Evolutionary conservation across 2,113 vertebrate species (phyloP), one percentile per base, ranked within the genome.

Genomic region (Beaufortia kweichowensis): DNA sequence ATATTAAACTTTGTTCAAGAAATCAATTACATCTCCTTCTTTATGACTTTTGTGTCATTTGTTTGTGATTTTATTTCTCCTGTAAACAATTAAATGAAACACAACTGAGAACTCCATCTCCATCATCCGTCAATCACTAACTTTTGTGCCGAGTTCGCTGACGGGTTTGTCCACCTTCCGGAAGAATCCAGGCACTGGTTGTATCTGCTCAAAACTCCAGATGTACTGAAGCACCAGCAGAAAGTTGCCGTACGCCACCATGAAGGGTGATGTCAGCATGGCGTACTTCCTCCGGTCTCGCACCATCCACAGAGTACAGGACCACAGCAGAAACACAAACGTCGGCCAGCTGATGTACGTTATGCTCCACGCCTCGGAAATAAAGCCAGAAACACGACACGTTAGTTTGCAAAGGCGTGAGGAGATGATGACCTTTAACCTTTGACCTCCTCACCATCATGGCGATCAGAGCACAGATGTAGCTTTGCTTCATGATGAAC

Each of bases 401-500:
- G 3, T 0, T 31, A 50, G 60, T 62, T 19, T 62, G 11, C 12
- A 55, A 57, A 23, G 29, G 6, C 7, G 26, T 39, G 23, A 60
- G 24, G 23, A 60, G 24, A 10, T 3, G n/a, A 56, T 12, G 53
- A 23, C 15, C n/a, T 11, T 39, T 1, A 48, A 59, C n/a, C 21
- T 64, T 55, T 56, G 19, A 35, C 24, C 3, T 26, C 88, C 95
- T 86, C 89, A 99, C 97, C 97, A 99, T 99, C 97, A 99, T 99
- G 15, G 97, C 93, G 29, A 99, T 98, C 26, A 99, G 93, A 85
- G 97, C 97, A 78, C 96, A 98, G 81, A 99, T 95, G 82, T 99
- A 99, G 85, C 97, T 99, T 84, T 99, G 97, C 70, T 98, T 98
- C 97, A 99, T 98, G 81, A 99, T 89, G 84, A 99, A 99, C 23